Evolutionary conservation across 2,888 invertebrate species (phyloP), one percentile per base, ranked within the genome.

Genomic region (Microdon myrmicae): DNA sequence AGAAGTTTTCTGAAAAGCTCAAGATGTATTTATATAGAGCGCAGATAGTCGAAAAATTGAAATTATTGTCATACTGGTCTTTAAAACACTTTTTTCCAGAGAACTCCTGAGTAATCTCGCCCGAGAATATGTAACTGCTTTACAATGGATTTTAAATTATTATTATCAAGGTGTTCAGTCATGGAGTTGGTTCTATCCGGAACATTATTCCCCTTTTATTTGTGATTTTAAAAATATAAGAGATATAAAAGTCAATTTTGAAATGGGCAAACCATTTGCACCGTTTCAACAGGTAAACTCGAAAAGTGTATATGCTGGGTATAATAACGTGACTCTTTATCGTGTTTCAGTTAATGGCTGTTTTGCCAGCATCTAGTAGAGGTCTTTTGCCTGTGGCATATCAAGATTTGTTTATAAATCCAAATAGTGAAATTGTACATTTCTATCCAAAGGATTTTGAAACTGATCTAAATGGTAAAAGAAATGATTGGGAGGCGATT

Each of bases 141-240:
- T 99, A 37, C 97, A 98, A 72, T 99, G 98, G 98, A 94, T 95
- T 75, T 82, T 98, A 10, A 86, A 90, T 75, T 99, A 99, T 79
- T 99, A 99, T 79, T 98, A 96, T 80, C 89, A 93, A 72, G 98
- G 98, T 4, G 94, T 96, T 31, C 90, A 91, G 39, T 96, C 96
- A 0, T 99, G 99, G 99, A 92, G 94, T 19, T 99, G 98, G 98
- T 97, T 85, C 81, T 99, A 96, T 79, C 96, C 96, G 0, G 92
- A 94, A 75, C 97, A 99, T 79, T 99, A 98, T 80, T 92, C 97
- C 0, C 98, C 98, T 0, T 97, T 90, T 76, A 90, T 96, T 69
- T 96, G 96, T 2, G 98, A 98, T 77, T 86, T 98, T 22, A 88
- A 86, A 71, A 87, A 89, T 51, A 95, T 97, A 74, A 83, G 86